Evolutionary conservation across 2,888 invertebrate genomes (phyloP).

Genomic region (Drosophila dives): DNA sequence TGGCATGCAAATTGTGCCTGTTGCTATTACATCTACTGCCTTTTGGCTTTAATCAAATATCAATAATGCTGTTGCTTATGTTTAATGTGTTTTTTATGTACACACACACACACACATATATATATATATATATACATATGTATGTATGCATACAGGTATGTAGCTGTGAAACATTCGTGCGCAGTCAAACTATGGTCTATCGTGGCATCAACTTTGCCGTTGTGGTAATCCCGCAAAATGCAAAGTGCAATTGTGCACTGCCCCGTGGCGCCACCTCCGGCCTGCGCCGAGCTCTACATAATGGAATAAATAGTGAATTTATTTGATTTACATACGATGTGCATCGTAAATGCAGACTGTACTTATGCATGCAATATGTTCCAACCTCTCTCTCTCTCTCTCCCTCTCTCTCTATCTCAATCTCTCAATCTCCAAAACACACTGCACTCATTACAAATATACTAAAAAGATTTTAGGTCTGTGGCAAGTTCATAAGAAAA

Average conservation of each 20-base stretch:
- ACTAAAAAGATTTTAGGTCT: background rate
- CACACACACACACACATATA: background rate
- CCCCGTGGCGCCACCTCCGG: slow-evolving; percentile 1
- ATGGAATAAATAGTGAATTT: slow-evolving; percentile 58
- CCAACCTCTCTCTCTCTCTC: background rate
- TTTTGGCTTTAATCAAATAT: slow-evolving; percentile 64
- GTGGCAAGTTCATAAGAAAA: background rate
- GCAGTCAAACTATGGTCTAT: slow-evolving; percentile 16
- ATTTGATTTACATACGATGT: slow-evolving; percentile 53
- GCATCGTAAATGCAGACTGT: slow-evolving; percentile 35
- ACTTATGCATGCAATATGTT: slow-evolving; percentile 48
- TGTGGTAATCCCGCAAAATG: slow-evolving; percentile 45
- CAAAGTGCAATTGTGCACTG: slow-evolving; percentile 34
- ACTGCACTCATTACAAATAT: background rate
- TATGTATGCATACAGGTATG: background rate
- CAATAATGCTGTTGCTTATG: slow-evolving; percentile 45
- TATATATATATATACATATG: background rate
- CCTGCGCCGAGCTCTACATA: slow-evolving; percentile 22
- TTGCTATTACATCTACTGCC: slow-evolving; percentile 6
- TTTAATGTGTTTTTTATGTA: background rate
- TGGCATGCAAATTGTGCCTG: slow-evolving; percentile 62
- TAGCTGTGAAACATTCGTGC: background rate
- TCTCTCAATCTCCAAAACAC: background rate
- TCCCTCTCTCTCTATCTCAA: background rate
- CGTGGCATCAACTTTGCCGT: slow-evolving; percentile 42